These are phyloP conservation scores for Quadriops clusia DNA, from an alignment of 2,888 invertebrate species.

Conservation along the genomic window DNA sequence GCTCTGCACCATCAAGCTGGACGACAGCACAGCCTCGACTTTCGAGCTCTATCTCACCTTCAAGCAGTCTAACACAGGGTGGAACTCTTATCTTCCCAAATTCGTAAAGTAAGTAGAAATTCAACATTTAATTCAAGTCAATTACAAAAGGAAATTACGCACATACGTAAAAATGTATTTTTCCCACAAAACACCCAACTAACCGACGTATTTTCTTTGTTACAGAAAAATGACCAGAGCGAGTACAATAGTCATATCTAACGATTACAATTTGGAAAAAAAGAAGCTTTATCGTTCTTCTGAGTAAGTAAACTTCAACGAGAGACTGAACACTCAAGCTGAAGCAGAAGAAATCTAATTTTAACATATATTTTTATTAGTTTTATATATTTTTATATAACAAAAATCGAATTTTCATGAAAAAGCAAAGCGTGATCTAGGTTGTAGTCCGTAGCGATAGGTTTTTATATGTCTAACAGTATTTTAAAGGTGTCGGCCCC, in stretches of 20 bases:
- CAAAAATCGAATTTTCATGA: constrained; percentile 5
- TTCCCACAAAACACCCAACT: no score
- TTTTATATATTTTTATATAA: constrained; percentile 15
- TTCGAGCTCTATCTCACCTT: constrained; percentile 83
- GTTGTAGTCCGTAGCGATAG: constrained; percentile 11
- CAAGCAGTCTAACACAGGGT: constrained; percentile 75
- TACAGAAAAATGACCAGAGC: constrained; percentile 72
- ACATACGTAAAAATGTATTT: no score
- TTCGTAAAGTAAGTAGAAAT: constrained; percentile 74
- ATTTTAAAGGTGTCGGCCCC: constrained; percentile 6
- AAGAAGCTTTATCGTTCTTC: constrained; percentile 68
- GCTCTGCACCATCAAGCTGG: constrained; percentile 74
- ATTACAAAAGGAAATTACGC: no score
- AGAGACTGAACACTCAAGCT: constrained; percentile 10
- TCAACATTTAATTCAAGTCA: constrained; percentile 2
- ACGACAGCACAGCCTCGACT: constrained; percentile 77
- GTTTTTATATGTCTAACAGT: constrained; percentile 14
- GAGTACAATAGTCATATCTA: constrained; percentile 78
- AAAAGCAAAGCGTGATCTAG: constrained; percentile 20
- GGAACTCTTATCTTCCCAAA: constrained; percentile 79
- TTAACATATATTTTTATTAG: constrained; percentile 12
- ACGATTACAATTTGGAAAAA: constrained; percentile 77
- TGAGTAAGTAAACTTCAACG: constrained; percentile 12
- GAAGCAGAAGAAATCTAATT: constrained; percentile 2
- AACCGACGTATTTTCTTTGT: constrained; percentile 16